Percentiles rank a stretch among this genome's conserved stretches.
Evolutionary conservation across 2,113 vertebrate genomes (phyloP).

Genomic region (Oenanthe melanoleuca): DNA sequence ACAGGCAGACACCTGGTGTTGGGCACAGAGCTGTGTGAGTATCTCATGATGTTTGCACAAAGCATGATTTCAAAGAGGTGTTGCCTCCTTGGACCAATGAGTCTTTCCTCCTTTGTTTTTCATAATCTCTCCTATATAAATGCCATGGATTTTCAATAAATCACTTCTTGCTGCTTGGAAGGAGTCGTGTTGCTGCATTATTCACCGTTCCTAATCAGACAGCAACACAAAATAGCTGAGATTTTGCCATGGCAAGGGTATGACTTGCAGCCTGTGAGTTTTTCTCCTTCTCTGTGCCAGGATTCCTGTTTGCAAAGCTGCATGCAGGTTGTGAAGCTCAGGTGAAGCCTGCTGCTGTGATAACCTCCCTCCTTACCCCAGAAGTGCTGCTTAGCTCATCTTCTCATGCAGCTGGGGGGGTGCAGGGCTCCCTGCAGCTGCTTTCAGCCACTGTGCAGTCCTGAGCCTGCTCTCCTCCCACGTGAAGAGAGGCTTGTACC

Average conservation of each 20-base stretch:
- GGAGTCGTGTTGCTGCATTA: no score
- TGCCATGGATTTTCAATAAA: no score
- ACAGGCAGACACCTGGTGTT: no score
- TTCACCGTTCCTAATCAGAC: no score
- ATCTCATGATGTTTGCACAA: no score
- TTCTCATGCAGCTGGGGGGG: background rate
- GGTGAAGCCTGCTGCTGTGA: background rate
- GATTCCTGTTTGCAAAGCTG: background rate
- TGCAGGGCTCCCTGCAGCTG: background rate
- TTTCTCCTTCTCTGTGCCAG: background rate
- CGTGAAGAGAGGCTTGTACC: constrained; percentile 36
- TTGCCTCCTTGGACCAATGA: no score
- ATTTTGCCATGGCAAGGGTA: background rate
- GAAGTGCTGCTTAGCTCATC: background rate
- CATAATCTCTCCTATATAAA: no score
- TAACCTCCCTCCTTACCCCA: background rate
- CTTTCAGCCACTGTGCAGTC: constrained; percentile 17
- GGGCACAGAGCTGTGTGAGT: no score
- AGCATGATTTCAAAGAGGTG: no score
- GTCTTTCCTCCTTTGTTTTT: no score
- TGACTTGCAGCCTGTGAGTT: background rate
- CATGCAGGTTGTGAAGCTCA: background rate
- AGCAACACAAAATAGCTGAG: background rate
- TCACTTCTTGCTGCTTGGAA: no score
- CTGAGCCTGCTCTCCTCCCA: constrained; percentile 52